phyloP scores from a whole-genome alignment of 2,888 invertebrate species.

The Drosophila vallismaia region DNA sequence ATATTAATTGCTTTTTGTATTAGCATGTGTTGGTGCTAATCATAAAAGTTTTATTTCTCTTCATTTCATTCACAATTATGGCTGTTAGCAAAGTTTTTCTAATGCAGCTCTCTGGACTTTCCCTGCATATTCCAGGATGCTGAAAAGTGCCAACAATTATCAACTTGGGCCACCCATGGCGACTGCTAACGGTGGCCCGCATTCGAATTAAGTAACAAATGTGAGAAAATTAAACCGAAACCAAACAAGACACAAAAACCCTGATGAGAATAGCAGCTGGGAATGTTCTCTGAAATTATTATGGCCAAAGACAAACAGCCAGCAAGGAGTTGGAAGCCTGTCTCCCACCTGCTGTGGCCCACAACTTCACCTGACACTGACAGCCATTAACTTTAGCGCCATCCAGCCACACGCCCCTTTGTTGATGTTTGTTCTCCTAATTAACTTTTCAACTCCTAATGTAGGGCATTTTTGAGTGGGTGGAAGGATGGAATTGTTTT shows the following conservation, averaged over 20 bases:
- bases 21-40: neutral
- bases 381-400: constrained; percentile 30
- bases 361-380: constrained; percentile 27
- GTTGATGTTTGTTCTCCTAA: constrained; percentile 54
- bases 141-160: constrained; percentile 45
- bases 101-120: constrained; percentile 6
- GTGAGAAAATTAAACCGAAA: constrained; percentile 42
- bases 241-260: constrained; percentile 32
- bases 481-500: constrained; percentile 26
- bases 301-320: constrained; percentile 47
- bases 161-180: constrained; percentile 14
- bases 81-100: neutral
- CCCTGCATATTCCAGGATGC: neutral
- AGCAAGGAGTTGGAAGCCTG: constrained; percentile 14
- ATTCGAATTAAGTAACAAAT: constrained; percentile 59
- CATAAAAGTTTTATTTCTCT: neutral
- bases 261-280: constrained; percentile 19
- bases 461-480: constrained; percentile 22
- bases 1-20: neutral
- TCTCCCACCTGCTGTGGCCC: constrained; percentile 30
- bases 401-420: constrained; percentile 1
- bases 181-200: constrained; percentile 8
- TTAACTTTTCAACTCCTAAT: constrained; percentile 64
- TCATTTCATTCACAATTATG: neutral
- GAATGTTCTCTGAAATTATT: constrained; percentile 32